Conservation (phyloP, 2,113 vertebrate species). For the Sclerurus mexicanus region DNA sequence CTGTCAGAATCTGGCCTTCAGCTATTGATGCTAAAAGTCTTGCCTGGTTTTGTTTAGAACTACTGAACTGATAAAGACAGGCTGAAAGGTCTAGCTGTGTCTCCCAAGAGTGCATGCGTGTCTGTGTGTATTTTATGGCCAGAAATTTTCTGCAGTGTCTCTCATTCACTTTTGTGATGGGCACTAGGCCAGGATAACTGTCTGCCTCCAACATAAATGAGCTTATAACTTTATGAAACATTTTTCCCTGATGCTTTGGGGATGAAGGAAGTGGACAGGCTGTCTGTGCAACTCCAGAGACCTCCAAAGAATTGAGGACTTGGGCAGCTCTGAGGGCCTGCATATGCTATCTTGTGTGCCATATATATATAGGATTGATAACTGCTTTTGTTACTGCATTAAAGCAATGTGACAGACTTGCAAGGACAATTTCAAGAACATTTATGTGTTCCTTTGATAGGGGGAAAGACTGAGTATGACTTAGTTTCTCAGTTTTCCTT, state of each 20-base stretch:
- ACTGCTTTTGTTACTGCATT: neutral
- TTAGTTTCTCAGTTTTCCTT: neutral
- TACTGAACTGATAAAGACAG: constrained; percentile 39
- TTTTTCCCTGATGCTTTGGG: constrained; percentile 18
- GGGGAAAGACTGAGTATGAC: neutral
- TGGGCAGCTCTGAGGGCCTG: neutral
- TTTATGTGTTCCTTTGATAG: neutral
- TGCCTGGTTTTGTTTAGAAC: constrained; percentile 32
- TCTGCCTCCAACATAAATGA: constrained; percentile 46
- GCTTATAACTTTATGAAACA: constrained; percentile 31
- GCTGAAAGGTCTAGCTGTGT: neutral
- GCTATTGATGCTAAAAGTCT: neutral
- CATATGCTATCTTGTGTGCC: neutral
- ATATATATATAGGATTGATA: neutral
- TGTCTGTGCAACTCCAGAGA: constrained; percentile 8
- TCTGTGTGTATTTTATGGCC: neutral
- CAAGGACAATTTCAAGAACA: neutral
- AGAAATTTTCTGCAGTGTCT: constrained; percentile 26
- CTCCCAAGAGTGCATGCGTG: neutral
- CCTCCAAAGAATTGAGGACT: neutral
- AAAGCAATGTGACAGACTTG: neutral
- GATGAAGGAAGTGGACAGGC: neutral
- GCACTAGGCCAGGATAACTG: constrained; percentile 50
- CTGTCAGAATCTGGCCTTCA: accelerated
- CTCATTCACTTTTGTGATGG: constrained; percentile 41